A percentile compares a stretch with the other conserved stretches of the same genome.
phyloP scores from a whole-genome alignment of 2,888 invertebrate species.

The Melinaea marsaeus region DNA sequence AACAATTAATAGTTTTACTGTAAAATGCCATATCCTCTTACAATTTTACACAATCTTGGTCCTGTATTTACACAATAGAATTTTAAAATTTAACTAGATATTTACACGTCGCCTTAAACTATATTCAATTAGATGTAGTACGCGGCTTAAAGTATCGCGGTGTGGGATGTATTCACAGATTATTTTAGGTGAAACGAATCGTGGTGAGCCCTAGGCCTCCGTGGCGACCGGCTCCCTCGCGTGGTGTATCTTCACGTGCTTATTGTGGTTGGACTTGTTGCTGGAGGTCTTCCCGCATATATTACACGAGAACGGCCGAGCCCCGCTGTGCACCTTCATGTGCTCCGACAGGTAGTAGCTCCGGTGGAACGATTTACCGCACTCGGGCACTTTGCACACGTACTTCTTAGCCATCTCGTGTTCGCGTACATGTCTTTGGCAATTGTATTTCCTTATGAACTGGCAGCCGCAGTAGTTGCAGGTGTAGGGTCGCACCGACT shows the following conservation, averaged over 20 bases:
- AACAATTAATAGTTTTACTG: slow-evolving; percentile 37
- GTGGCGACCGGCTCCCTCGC: slow-evolving; percentile 91
- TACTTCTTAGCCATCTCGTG: slow-evolving; percentile 89
- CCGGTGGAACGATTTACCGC: slow-evolving; percentile 90
- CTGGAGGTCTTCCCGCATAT: slow-evolving; percentile 93
- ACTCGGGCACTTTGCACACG: slow-evolving; percentile 83
- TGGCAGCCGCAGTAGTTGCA: slow-evolving; percentile 94
- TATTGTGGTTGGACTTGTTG: slow-evolving; percentile 94
- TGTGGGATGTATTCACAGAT: slow-evolving; percentile 26
- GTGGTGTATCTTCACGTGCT: slow-evolving; percentile 93
- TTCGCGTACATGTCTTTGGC: slow-evolving; percentile 88
- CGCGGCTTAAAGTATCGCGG: background rate
- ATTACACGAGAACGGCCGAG: slow-evolving; percentile 88
- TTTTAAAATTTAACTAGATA: slow-evolving; percentile 66
- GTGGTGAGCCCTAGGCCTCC: slow-evolving; percentile 76
- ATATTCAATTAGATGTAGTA: slow-evolving; percentile 9
- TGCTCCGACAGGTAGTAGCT: slow-evolving; percentile 93
- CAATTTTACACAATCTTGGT: slow-evolving; percentile 59
- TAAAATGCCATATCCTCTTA: slow-evolving; percentile 47
- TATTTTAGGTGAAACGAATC: no score
- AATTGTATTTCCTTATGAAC: slow-evolving; percentile 93
- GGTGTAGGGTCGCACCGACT: slow-evolving; percentile 89
- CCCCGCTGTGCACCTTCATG: slow-evolving; percentile 90
- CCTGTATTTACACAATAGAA: slow-evolving; percentile 70
- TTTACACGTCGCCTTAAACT: slow-evolving; percentile 47